Evolutionary conservation across 2,888 invertebrate genomes (phyloP).

Genomic region (Apotomis capreana): DNA sequence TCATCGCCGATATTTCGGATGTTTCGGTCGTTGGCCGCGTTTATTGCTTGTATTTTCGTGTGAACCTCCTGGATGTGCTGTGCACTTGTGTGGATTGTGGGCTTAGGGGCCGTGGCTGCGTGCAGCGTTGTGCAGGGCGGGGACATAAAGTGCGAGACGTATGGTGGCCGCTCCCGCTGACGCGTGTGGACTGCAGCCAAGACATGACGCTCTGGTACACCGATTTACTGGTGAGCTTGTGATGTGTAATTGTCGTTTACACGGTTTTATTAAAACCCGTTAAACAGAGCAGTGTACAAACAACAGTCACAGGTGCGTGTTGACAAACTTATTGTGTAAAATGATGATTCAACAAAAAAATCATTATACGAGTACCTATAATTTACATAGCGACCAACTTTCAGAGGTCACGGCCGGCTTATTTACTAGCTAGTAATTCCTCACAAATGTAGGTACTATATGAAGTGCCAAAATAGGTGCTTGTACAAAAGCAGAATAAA

Average conservation of each 20-base stretch:
- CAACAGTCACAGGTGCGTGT: not conserved
- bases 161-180: conserved; percentile 66
- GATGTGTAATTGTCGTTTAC: not conserved
- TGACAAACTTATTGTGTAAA: not conserved
- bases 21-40: conserved; percentile 60
- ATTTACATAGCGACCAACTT: too few species aligned
- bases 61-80: conserved; percentile 44
- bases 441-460: too few species aligned
- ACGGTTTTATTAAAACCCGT: conserved; percentile 14
- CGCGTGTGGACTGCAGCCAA: conserved; percentile 77
- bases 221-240: conserved; percentile 77
- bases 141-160: conserved; percentile 73
- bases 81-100: conserved; percentile 27
- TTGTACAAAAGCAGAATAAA: too few species aligned
- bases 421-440: too few species aligned
- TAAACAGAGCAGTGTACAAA: not conserved
- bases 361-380: not conserved
- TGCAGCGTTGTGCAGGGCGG: conserved; percentile 64
- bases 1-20: conserved; percentile 55
- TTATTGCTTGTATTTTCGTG: conserved; percentile 54
- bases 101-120: conserved; percentile 52
- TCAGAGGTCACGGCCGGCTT: too few species aligned
- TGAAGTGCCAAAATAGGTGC: too few species aligned
- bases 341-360: not conserved
- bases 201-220: conserved; percentile 81